A percentile compares a stretch with the other conserved stretches of the same genome.
phyloP scores from a whole-genome alignment of 1,140 invertebrate species.

The Brachionus asplanchnoidis region DNA sequence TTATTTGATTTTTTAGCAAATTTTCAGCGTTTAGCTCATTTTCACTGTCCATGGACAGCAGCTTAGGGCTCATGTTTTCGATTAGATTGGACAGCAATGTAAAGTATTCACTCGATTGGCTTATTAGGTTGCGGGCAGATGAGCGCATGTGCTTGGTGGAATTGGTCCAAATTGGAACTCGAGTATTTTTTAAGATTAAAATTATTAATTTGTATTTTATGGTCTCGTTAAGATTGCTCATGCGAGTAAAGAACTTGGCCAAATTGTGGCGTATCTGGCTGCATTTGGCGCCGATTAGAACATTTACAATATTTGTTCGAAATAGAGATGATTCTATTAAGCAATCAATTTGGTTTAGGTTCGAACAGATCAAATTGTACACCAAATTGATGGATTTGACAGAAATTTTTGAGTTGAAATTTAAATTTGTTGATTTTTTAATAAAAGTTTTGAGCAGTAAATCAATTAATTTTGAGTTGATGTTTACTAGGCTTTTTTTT shows the following conservation, averaged over 20 bases:
- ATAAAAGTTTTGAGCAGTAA: background rate
- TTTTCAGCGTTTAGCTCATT: conserved; percentile 49
- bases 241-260: background rate
- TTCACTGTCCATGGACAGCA: background rate
- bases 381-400: background rate
- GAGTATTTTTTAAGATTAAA: conserved; percentile 56
- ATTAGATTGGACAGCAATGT: conserved; percentile 58
- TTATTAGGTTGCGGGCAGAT: conserved; percentile 55
- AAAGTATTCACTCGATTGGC: conserved; percentile 61
- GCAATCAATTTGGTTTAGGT: background rate
- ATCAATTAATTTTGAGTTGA: background rate
- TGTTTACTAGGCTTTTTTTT: background rate
- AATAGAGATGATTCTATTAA: background rate
- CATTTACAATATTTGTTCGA: background rate
- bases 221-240: background rate
- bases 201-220: background rate
- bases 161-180: conserved; percentile 62
- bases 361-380: background rate
- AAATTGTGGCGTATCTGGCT: background rate
- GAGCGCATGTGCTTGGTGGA: conserved; percentile 56
- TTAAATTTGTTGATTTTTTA: background rate
- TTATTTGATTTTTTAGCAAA: conserved; percentile 60
- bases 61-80: conserved; percentile 42
- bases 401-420: background rate
- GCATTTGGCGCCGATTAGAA: conserved; percentile 14